These are phyloP conservation scores for Barypeithes pellucidus DNA, from an alignment of 2,888 invertebrate genomes.

Conservation along the genomic window DNA sequence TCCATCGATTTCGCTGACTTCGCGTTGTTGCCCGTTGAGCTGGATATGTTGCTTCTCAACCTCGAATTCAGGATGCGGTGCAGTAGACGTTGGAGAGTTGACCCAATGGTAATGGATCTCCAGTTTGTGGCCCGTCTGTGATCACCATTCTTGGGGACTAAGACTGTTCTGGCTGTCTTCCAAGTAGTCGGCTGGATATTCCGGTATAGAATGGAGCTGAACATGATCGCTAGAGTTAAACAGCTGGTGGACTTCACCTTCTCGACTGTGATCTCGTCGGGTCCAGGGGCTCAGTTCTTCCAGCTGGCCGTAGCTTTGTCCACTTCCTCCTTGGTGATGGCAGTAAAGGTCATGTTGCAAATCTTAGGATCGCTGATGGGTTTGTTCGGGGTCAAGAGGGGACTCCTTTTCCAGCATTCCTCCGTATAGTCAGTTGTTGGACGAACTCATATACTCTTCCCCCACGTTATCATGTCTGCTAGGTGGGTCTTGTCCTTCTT, in stretches of 20 bases:
- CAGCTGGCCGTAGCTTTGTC: too few relatives aligned
- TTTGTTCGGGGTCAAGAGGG: too few relatives aligned
- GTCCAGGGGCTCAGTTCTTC: too few relatives aligned
- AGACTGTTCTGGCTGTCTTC: neutral
- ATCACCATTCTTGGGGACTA: slow-evolving; percentile 27
- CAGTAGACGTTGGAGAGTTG: slow-evolving; percentile 57
- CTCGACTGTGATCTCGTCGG: too few relatives aligned
- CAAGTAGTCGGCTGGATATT: neutral
- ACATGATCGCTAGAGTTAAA: neutral
- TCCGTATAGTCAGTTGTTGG: too few relatives aligned
- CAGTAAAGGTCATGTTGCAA: too few relatives aligned
- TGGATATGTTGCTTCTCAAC: slow-evolving; percentile 11
- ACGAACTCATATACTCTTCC: too few relatives aligned
- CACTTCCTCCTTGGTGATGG: too few relatives aligned
- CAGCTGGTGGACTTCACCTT: neutral
- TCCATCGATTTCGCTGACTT: slow-evolving; percentile 65
- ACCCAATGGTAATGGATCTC: slow-evolving; percentile 61
- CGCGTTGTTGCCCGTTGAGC: slow-evolving; percentile 58
- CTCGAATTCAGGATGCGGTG: slow-evolving; percentile 57
- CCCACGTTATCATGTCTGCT: too few relatives aligned
- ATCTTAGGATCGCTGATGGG: too few relatives aligned
- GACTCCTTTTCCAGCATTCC: too few relatives aligned
- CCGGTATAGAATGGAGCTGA: neutral
- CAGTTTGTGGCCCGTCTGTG: slow-evolving; percentile 55
- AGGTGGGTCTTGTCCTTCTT: too few relatives aligned